Conservation (phyloP, 2,888 invertebrate genomes). For the Mesorhabditis belari region DNA sequence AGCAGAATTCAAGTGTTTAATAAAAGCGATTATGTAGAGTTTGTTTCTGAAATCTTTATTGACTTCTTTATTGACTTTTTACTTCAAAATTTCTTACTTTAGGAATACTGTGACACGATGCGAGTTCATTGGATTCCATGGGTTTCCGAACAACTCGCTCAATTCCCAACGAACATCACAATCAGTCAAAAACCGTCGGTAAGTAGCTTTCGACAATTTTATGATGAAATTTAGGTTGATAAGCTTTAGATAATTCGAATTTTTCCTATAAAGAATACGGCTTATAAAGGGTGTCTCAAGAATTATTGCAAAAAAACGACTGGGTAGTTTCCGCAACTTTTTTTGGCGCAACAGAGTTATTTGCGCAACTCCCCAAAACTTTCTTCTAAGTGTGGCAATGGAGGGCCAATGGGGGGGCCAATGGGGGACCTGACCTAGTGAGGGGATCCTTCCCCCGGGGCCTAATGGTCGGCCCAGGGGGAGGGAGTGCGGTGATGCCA, state of each 20-base stretch:
- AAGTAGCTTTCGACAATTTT: background rate
- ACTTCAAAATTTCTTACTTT: conserved; percentile 4
- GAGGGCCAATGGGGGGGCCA: too few relatives aligned
- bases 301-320: too few relatives aligned
- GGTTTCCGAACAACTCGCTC: conserved; percentile 40
- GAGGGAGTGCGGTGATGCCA: too few relatives aligned
- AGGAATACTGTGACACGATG: conserved; percentile 46
- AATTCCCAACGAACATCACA: conserved; percentile 38
- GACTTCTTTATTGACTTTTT: background rate
- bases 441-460: too few relatives aligned
- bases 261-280: too few relatives aligned
- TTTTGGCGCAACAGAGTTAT: too few relatives aligned
- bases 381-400: too few relatives aligned
- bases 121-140: conserved; percentile 40
- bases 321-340: too few relatives aligned
- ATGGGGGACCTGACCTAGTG: too few relatives aligned
- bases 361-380: too few relatives aligned
- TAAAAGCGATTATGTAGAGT: background rate
- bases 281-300: too few relatives aligned
- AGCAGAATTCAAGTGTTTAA: background rate
- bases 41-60: background rate
- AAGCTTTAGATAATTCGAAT: background rate
- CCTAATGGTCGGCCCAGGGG: too few relatives aligned
- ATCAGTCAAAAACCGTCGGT: conserved; percentile 31
- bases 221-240: conserved; percentile 1